phyloP scores from a whole-genome alignment of 30 jellyfish, hydroid and myxozoan genomes.

The Calvadosia cruxmelitensis region DNA sequence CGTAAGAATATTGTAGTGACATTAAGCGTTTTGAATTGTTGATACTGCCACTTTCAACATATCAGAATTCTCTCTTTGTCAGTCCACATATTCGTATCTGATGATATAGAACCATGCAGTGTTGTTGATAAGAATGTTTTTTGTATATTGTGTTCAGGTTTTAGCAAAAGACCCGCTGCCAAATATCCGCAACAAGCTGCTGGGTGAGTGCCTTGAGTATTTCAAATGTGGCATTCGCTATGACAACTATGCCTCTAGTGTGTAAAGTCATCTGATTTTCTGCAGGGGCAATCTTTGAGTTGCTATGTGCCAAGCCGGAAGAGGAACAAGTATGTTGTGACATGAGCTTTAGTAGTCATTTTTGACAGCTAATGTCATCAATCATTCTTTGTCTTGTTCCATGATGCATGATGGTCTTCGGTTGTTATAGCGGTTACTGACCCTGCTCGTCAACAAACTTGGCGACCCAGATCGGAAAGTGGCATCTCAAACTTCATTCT shows the following conservation, averaged over 20 bases:
- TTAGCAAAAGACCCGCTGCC: slow-evolving; percentile 69
- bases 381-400: too few relatives aligned
- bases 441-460: slow-evolving; percentile 64
- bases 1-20: too few relatives aligned
- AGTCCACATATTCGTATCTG: too few relatives aligned
- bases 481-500: slow-evolving; percentile 73
- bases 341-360: too few relatives aligned
- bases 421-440: slow-evolving; percentile 35
- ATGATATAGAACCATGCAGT: too few relatives aligned
- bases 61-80: too few relatives aligned
- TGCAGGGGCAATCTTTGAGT: slow-evolving; percentile 65
- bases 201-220: slow-evolving; percentile 24
- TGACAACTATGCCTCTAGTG: too few relatives aligned
- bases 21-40: too few relatives aligned
- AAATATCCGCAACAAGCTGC: slow-evolving; percentile 58
- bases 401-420: background rate
- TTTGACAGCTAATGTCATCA: too few relatives aligned
- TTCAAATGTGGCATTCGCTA: background rate
- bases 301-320: slow-evolving; percentile 76
- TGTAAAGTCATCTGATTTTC: background rate
- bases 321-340: slow-evolving; percentile 92
- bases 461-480: slow-evolving; percentile 93
- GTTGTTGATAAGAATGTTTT: too few relatives aligned
- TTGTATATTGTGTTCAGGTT: slow-evolving; percentile 16
- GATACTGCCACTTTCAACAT: too few relatives aligned